These are phyloP conservation scores for Acromyrmex charruanus DNA, from an alignment of 1,140 invertebrate genomes.

Conservation along the genomic window DNA sequence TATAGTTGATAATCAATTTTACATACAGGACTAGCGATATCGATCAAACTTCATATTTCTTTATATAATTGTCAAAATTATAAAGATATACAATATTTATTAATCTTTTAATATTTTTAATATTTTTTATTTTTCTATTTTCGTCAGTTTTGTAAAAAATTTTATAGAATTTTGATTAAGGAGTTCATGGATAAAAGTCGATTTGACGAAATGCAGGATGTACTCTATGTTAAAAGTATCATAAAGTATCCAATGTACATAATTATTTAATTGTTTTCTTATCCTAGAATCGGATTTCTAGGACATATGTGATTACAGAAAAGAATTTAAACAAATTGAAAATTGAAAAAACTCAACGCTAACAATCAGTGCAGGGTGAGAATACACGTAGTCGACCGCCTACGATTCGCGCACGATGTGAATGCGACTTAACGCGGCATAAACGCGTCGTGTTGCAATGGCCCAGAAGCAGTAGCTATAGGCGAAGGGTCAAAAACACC, in stretches of 20 bases:
- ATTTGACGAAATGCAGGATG: not conserved
- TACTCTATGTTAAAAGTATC: not conserved
- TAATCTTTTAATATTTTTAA: too few relatives aligned
- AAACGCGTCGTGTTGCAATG: constrained; percentile 80
- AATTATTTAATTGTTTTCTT: too few relatives aligned
- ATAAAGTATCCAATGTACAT: not conserved
- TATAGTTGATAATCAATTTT: constrained; percentile 73
- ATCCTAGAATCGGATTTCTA: not conserved
- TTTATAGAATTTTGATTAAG: not conserved
- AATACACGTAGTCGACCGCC: not conserved
- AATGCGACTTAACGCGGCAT: constrained; percentile 71
- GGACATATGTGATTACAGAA: not conserved
- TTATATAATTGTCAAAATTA: constrained; percentile 54
- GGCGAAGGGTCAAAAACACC: constrained; percentile 87
- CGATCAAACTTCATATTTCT: constrained; percentile 6
- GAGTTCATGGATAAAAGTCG: not conserved
- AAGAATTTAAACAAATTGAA: too few relatives aligned
- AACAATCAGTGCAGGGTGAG: not conserved
- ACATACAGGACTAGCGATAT: constrained; percentile 68
- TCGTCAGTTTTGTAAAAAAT: too few relatives aligned
- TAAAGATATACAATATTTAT: constrained; percentile 4
- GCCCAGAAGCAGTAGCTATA: constrained; percentile 84
- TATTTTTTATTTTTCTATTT: too few relatives aligned
- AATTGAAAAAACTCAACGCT: not conserved
- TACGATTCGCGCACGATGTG: constrained; percentile 56